Evolutionary conservation across 92 coral and sea anemone species (phyloP).

Genomic region (Epizoanthus stellaris): DNA sequence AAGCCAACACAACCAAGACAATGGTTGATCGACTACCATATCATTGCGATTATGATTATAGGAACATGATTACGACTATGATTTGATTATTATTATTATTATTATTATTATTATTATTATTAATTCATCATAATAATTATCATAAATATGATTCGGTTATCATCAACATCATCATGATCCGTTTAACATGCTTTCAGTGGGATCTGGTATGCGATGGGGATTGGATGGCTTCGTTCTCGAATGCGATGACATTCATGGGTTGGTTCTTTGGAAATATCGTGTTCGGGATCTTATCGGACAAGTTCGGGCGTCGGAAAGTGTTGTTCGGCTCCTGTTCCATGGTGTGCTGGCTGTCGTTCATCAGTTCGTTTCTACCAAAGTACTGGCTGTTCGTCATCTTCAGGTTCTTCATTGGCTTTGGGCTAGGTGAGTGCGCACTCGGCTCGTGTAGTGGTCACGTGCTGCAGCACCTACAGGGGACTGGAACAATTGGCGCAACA

Average conservation of each 20-base stretch:
- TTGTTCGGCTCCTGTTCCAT: constrained; percentile 79
- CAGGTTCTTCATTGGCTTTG: constrained; percentile 92
- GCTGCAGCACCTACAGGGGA: no score
- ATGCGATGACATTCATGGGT: constrained; percentile 84
- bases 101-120: no score
- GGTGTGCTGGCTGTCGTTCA: constrained; percentile 91
- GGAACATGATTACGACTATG: no score
- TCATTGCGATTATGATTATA: no score
- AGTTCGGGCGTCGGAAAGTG: constrained; percentile 90
- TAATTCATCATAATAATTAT: no score
- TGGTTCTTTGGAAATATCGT: constrained; percentile 94
- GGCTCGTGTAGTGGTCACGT: no score
- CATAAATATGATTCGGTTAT: background rate
- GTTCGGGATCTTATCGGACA: constrained; percentile 92
- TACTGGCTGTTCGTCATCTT: constrained; percentile 86
- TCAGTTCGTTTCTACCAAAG: constrained; percentile 82
- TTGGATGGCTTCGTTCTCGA: constrained; percentile 74
- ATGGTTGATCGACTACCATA: no score
- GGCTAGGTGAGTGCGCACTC: constrained; percentile 74
- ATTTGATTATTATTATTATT: background rate
- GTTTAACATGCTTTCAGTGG: constrained; percentile 66
- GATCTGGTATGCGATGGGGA: constrained; percentile 86
- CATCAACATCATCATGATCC: no score
- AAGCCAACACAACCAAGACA: no score
- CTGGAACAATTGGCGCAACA: no score